These are phyloP conservation scores for Lasioglossum baleicum DNA, from an alignment of 1,140 invertebrate species.

Conservation along the genomic window DNA sequence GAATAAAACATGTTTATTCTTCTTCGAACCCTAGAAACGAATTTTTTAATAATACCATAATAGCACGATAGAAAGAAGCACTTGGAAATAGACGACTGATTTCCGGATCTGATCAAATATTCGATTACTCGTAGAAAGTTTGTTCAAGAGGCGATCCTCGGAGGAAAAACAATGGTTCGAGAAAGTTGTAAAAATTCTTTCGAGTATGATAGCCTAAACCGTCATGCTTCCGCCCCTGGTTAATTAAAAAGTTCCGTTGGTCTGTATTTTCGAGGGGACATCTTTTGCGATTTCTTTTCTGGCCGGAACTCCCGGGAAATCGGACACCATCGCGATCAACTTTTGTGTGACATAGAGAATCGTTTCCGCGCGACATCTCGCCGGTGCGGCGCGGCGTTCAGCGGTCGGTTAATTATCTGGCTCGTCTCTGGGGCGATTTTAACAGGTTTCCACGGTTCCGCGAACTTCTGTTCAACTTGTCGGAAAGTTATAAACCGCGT, in stretches of 20 bases:
- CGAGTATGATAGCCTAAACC: background rate
- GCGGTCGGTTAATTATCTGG: background rate
- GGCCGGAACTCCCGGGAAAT: background rate
- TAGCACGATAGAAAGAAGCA: too few relatives aligned
- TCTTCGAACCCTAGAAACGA: too few relatives aligned
- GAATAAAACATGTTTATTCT: too few relatives aligned
- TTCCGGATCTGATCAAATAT: too few relatives aligned
- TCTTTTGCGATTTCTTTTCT: background rate
- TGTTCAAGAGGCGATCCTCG: too few relatives aligned
- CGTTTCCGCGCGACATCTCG: conserved; percentile 1
- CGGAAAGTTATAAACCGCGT: background rate
- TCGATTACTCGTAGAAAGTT: too few relatives aligned
- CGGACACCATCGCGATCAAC: background rate
- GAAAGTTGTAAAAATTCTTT: background rate
- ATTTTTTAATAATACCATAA: too few relatives aligned
- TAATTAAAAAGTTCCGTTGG: background rate
- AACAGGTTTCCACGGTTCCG: background rate
- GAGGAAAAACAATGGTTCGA: too few relatives aligned
- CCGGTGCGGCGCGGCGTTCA: background rate
- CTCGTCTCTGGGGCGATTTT: background rate
- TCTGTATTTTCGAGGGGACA: background rate
- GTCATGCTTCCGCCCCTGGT: background rate
- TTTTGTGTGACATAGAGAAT: background rate
- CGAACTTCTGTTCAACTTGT: background rate
- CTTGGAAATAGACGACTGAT: too few relatives aligned